Evolutionary conservation across 1,140 invertebrate species (phyloP), one percentile per base, ranked within the genome.

Genomic region (Panonychus citri): DNA sequence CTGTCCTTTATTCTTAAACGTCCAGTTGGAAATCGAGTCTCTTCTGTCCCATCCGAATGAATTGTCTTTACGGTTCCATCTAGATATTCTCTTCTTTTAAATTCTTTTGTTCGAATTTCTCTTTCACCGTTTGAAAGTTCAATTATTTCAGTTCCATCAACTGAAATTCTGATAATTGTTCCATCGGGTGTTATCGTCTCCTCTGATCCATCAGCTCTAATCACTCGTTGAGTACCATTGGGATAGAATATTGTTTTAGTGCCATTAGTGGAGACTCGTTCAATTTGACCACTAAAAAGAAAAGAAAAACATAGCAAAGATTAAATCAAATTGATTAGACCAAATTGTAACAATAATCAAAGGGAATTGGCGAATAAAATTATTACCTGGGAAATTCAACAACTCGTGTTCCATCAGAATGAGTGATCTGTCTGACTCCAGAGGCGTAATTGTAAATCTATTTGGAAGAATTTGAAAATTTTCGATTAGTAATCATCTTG

Each of bases 51-150:
- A 70, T 93, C 84, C 1, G 77, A 74, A 72, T 86, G 90, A 13
- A 94, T 71, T 39, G 83, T 75, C 70, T 93, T 93, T 0, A 85
- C 76, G 2, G 87, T 90, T 12, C 89, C 88, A 74, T 95, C 85
- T 3, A 85, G 85, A 72, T 85, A 95, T 69, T 90, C 84, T 39
- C 86, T 72, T 67, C 81, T 77, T 81, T 85, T 90, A 65, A 80
- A 82, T 51, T 81, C 76, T 56, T 77, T 74, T 0, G 81, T 83
- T 64, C 91, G 84, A 49, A 91, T 78, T 75, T 94, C 89, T 63
- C 78, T 74, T 68, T 90, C 83, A 5, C 87, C 87, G 70, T 88
- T 90, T 2, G 80, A 74, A 59, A 90, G 78, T 26, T 77, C 72
- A 37, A 90, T 71, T 19, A 78, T 72, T 66, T 79, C 78, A 58